Base-by-base conservation (phyloP, 2,797 vertebrate genomes). In the Gastrophryne carolinensis region DNA sequence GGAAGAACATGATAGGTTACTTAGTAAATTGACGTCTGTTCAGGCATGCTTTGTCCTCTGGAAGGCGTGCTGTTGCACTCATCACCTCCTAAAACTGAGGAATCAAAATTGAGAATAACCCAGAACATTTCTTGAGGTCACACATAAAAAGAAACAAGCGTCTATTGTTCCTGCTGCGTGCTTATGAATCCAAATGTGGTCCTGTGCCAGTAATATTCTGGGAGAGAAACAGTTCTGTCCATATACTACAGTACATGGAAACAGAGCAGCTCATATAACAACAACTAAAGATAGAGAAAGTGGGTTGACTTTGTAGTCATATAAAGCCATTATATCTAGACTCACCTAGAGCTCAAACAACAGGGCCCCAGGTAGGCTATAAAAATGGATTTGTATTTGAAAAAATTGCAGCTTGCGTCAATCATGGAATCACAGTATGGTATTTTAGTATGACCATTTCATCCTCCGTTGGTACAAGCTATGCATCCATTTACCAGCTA, bases 21-120 rank as follows among this genome's bases (percentile, higher is more conserved):
- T 70, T 71, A 64, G 49, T 71, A 65, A 76, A 64, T 54, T 77
- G 75, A 77, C 58, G 60, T 77, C 52, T 66, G n/a, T 65, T 35
- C 53, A 72, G 61, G 52, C 52, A 66, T 52, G 53, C 61, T 64
- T 60, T 72, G 53, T 66, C 50, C 60, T 47, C 60, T 49, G 32
- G 29, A 65, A 72, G 41, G 53, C 29, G 60, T 44, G 53, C 21
- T 10, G 10, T 50, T 24, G 61, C 58, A 58, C 68, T 78, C 75
- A 32, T 72, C 61, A 72, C 68, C 61, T 78, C n/a, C 32, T 21
- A 63, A 47, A 32, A 49, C 15, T 11, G 5, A 49, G 50, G 39
- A 63, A 57, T 53, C 75, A 70, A 49, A 77, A 27, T 49, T 53
- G 73, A 62, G 49, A 49, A 71, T 34, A 44, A 64, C 32, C 15